These are phyloP conservation scores for Orthosia incerta DNA, from an alignment of 2,888 invertebrate genomes.

Conservation along the genomic window DNA sequence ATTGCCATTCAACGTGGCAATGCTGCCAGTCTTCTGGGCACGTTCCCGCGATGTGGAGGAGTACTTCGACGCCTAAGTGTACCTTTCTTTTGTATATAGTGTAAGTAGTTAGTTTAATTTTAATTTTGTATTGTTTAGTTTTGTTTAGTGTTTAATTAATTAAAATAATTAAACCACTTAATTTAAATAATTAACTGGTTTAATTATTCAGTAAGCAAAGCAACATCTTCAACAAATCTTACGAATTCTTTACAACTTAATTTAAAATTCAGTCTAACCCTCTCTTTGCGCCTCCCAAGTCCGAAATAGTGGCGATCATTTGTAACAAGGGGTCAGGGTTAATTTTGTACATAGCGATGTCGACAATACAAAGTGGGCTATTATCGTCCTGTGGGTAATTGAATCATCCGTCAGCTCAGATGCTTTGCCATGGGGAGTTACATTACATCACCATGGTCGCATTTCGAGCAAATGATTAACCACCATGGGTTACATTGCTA, in stretches of 20 bases:
- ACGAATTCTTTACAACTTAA: slow-evolving; percentile 34
- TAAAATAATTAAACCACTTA: no score
- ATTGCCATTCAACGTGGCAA: no score
- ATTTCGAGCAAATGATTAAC: slow-evolving; percentile 39
- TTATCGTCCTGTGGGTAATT: slow-evolving; percentile 61
- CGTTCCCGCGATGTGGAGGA: no score
- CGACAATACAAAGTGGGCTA: slow-evolving; percentile 61
- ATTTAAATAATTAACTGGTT: no score
- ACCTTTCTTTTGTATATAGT: no score
- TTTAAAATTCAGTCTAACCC: slow-evolving; percentile 36
- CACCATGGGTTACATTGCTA: not conserved
- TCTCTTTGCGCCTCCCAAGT: slow-evolving; percentile 28
- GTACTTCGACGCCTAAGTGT: no score
- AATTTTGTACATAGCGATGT: slow-evolving; percentile 67
- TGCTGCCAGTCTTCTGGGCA: no score
- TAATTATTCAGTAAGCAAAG: no score
- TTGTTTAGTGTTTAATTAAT: no score
- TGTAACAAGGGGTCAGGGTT: slow-evolving; percentile 58
- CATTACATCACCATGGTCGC: slow-evolving; percentile 28
- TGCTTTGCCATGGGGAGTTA: slow-evolving; percentile 26
- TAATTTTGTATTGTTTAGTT: no score
- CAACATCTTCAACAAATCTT: slow-evolving; percentile 13
- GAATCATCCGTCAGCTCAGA: slow-evolving; percentile 61
- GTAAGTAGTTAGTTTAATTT: no score
- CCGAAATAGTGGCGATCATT: slow-evolving; percentile 56